phyloP scores from a whole-genome alignment of 2,113 vertebrate species.

The Bubo scandiacus region DNA sequence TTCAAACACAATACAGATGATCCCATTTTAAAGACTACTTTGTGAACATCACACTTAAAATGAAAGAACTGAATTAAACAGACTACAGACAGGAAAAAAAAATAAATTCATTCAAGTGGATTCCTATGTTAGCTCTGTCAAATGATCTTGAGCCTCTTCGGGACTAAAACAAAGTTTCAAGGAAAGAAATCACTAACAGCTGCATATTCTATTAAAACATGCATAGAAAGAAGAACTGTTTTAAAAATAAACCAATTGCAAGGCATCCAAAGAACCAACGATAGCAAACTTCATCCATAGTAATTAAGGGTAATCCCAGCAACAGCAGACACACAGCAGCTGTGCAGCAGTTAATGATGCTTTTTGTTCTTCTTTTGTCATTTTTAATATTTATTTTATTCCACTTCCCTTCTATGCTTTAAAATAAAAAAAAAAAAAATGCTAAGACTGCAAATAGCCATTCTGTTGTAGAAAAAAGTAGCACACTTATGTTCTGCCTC shows the following conservation, averaged over 20 bases:
- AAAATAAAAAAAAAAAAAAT: background rate
- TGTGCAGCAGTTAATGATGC: constrained; percentile 39
- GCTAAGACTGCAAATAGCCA: background rate
- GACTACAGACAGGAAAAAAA: background rate
- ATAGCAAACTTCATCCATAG: constrained; percentile 52
- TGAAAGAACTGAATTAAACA: constrained; percentile 26
- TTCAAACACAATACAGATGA: constrained; percentile 64
- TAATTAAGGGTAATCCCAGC: constrained; percentile 30
- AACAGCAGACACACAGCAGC: constrained; percentile 45
- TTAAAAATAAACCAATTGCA: constrained; percentile 47
- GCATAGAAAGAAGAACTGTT: background rate
- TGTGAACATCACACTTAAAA: constrained; percentile 62
- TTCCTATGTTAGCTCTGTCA: background rate
- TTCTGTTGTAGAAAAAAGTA: background rate
- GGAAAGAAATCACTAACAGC: background rate
- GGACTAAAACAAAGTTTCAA: background rate
- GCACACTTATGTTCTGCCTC: background rate
- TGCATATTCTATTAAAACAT: background rate
- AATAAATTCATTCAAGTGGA: background rate
- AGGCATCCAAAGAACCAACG: constrained; percentile 28
- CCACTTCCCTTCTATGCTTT: background rate
- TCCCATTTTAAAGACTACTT: constrained; percentile 57
- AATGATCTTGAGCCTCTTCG: background rate
- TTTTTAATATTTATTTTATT: constrained; percentile 48
- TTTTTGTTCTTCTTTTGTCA: constrained; percentile 43